Base-by-base conservation (phyloP, 1,140 invertebrate species). In the Lordiphosa stackelbergi region DNA sequence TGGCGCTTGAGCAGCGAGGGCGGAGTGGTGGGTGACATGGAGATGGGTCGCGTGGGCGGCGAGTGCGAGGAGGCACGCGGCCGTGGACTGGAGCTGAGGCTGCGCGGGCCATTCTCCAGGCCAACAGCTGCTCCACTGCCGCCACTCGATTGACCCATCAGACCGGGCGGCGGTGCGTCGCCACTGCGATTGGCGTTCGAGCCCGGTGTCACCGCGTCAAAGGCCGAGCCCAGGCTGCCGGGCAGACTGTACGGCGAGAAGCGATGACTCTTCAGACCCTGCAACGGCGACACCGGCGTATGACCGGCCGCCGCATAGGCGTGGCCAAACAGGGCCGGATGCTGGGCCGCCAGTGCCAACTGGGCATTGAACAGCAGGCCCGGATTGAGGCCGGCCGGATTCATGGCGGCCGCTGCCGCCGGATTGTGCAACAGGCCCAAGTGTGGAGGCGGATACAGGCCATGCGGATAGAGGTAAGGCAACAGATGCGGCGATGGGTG, bases 401-500 rank as follows among this genome's bases (percentile, higher is more conserved):
- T 89, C 55, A 88, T 88, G 22, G 89, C 90, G 2, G 90, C 89
- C 66, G 90, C 79, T 56, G 90, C 90, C 79, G 90, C 87, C 79
- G 90, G 86, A 85, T 86, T 88, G 49, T 85, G 88, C 87, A 92
- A 90, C 13, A 92, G 87, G 1, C 90, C 91, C 19, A 92, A 85
- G 13, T 92, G 93, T 6, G 93, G 93, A 45, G 94, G 91, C 11
- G 93, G 93, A 88, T 96, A 96, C 46, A 97, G 88, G 2, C 94
- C 94, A n/a, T 93, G 94, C 0, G 94, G 93, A 86, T 96, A 96
- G 10, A 97, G 91, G 90, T 96, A 97, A 53, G 95, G 95, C 66
- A 97, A 89, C 45, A 96, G 90, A 85, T 93, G 92, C 35, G 92
- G 91, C 10, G 94, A 94, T 8, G 95, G 95, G 77, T 96, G 95